Base-by-base conservation (phyloP, 1,140 invertebrate species). In the Melitaea cinxia region DNA sequence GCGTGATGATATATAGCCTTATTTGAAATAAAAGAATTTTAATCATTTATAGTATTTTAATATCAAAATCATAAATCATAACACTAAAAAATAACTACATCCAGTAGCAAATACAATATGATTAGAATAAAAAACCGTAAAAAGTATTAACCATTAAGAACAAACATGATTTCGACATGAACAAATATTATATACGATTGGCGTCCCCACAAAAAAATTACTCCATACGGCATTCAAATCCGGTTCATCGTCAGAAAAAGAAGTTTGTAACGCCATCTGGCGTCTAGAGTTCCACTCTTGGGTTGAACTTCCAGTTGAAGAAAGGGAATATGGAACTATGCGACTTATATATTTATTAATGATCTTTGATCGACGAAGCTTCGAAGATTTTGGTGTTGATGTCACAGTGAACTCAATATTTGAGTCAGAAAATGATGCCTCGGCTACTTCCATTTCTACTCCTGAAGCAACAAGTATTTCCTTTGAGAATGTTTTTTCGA, bases 101-200 rank as follows among this genome's bases (percentile, higher is more conserved):
- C n/a, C 5, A 39, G 37, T 39, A 39, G 37, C 6, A 15, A 5
- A 39, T 39, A 4, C 15, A 39, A 39, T n/a, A 6, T 39, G 15
- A n/a, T 15, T 14, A 39, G 6, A 39, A 10, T 35, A 45, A 45
- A 19, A 17, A 53, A 19, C 15, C 50, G 33, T 14, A 30, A 17
- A 21, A 53, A 53, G 12, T 17, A 30, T 53, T 9, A 12, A 23
- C 12, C 10, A 2, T 58, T 26, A 58, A 1, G 26, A 35, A 62
- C 72, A 73, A 19, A 59, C 39, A 65, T 78, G 76, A 64, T 71
- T 45, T 5, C 12, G 24, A 66, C 77, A 78, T 0, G 50, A 33
- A 35, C 77, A 79, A 12, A 80, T 19, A 23, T 67, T 70, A 37
- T 60, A 76, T 24, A 80, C 58, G 12, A 47, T 58, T 2, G 73